Conservation (phyloP, 2,888 invertebrate genomes). For the Atherix ibis region DNA sequence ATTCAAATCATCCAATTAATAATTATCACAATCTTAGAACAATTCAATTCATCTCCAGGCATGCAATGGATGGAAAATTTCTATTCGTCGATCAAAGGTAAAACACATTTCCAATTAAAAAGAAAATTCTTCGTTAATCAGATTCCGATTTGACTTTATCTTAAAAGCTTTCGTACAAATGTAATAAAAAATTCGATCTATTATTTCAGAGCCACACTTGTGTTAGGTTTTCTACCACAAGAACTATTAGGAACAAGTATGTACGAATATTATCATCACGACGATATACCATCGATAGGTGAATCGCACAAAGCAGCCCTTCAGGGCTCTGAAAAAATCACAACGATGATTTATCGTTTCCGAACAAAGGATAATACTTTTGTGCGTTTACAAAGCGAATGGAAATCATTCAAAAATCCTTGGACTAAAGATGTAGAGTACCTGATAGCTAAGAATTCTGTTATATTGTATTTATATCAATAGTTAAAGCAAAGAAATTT, state of each 20-base stretch:
- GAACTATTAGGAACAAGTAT: constrained; percentile 82
- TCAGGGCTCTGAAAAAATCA: constrained; percentile 42
- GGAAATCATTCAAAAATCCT: constrained; percentile 82
- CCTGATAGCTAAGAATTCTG: constrained; percentile 71
- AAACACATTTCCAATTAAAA: not conserved
- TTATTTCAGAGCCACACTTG: constrained; percentile 67
- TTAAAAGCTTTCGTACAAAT: too few species aligned
- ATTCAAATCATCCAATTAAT: constrained; percentile 33
- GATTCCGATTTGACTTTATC: too few species aligned
- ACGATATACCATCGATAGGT: constrained; percentile 63
- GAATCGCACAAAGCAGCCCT: constrained; percentile 70
- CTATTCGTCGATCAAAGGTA: constrained; percentile 84
- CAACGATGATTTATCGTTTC: constrained; percentile 62
- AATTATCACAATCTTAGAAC: constrained; percentile 39
- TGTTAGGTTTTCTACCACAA: constrained; percentile 82
- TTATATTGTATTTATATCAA: constrained; percentile 39
- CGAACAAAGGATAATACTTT: constrained; percentile 62
- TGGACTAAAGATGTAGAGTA: constrained; percentile 93
- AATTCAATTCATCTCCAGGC: constrained; percentile 67
- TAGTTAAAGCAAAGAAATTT: too few species aligned
- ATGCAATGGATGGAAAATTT: constrained; percentile 83
- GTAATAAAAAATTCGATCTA: too few species aligned
- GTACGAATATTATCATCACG: constrained; percentile 80
- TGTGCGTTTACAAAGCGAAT: constrained; percentile 58
- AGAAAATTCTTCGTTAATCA: too few species aligned